A percentile compares a stretch with the other conserved stretches of the same genome.
Conservation (phyloP, 2,888 invertebrate genomes). For the Calliphora vomitoria region DNA sequence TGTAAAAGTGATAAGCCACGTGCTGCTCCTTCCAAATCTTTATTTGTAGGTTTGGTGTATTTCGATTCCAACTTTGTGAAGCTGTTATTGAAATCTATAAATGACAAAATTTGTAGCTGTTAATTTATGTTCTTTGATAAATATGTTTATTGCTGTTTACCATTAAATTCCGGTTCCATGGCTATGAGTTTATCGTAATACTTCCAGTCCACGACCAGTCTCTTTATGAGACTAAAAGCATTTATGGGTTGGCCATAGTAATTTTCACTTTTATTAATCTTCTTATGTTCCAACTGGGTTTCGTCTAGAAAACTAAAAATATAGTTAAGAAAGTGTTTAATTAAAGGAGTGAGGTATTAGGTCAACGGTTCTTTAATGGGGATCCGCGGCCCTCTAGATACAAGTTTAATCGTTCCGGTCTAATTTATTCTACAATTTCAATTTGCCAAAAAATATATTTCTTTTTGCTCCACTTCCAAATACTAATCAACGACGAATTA, state of each 20-base stretch:
- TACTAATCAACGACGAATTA: too few relatives aligned
- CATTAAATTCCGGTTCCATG: slow-evolving; percentile 10
- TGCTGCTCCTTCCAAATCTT: slow-evolving; percentile 96
- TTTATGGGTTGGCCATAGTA: slow-evolving; percentile 76
- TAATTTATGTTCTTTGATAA: not conserved
- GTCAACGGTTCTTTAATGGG: too few relatives aligned
- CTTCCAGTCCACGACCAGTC: slow-evolving; percentile 77
- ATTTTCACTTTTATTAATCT: slow-evolving; percentile 35
- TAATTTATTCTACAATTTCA: too few relatives aligned
- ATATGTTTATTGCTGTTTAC: slow-evolving; percentile 54
- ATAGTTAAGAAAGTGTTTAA: not conserved
- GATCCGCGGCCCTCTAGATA: too few relatives aligned
- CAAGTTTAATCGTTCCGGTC: too few relatives aligned
- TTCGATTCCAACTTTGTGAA: not conserved
- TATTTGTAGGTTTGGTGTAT: slow-evolving; percentile 84
- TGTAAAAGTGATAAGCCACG: slow-evolving; percentile 95
- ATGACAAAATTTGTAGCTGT: not conserved
- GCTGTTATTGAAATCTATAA: not conserved
- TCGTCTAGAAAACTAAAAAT: slow-evolving; percentile 62
- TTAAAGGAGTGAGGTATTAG: too few relatives aligned
- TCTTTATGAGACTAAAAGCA: slow-evolving; percentile 75
- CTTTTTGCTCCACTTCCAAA: too few relatives aligned
- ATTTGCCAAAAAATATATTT: too few relatives aligned
- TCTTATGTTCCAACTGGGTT: slow-evolving; percentile 41
- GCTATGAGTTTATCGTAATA: slow-evolving; percentile 73